Conservation (phyloP, 2,888 invertebrate species). For the Leptarthrus brevirostris region DNA sequence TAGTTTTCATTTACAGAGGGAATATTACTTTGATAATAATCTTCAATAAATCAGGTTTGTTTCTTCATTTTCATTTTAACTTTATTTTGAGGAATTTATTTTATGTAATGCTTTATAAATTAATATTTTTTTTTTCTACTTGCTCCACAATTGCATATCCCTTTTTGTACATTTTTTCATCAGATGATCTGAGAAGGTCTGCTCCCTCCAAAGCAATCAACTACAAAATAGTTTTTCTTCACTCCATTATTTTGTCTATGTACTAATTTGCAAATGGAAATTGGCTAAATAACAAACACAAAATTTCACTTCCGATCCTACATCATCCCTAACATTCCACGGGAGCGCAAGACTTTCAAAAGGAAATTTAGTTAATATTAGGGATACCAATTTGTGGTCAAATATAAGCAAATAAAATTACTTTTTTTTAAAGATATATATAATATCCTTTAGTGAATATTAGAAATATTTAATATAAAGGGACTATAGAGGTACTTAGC, state of each 20-base stretch:
- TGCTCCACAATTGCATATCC: conserved; percentile 46
- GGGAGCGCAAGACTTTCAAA: conserved; percentile 58
- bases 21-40: conserved; percentile 10
- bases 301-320: not conserved
- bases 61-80: too few relatives aligned
- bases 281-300: conserved; percentile 30
- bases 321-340: not conserved
- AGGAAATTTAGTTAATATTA: conserved; percentile 59
- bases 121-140: conserved; percentile 12
- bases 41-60: conserved; percentile 23
- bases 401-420: conserved; percentile 17
- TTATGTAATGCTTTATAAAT: conserved; percentile 21
- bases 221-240: conserved; percentile 2
- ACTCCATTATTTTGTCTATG: too few relatives aligned
- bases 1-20: conserved; percentile 11
- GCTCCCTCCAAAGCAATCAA: conserved; percentile 52
- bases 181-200: conserved; percentile 75
- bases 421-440: conserved; percentile 15
- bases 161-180: conserved; percentile 77
- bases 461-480: conserved; percentile 26
- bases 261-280: conserved; percentile 23
- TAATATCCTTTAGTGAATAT: conserved; percentile 3
- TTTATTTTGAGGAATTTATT: conserved; percentile 16
- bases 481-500: conserved; percentile 47
- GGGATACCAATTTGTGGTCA: conserved; percentile 55